Percentiles rank a stretch among this genome's conserved stretches.
These are phyloP conservation scores for Platyscapa corneri DNA, from an alignment of 1,140 invertebrate genomes.

Conservation along the genomic window DNA sequence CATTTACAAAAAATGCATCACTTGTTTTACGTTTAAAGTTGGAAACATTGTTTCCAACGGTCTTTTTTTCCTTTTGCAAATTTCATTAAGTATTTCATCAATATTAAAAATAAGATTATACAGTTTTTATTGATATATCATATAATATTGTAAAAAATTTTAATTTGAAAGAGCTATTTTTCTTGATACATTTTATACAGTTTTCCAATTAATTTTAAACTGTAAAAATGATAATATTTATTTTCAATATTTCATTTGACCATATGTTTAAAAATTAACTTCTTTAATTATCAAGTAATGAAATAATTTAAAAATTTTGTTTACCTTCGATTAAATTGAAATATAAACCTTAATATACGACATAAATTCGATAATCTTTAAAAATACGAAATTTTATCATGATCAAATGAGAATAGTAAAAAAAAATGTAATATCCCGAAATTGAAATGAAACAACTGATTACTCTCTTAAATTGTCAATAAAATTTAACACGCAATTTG, in stretches of 20 bases:
- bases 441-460: conserved; percentile 33
- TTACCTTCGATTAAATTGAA: neutral
- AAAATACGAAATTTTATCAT: neutral
- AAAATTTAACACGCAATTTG: conserved; percentile 39
- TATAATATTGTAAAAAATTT: no score
- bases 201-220: no score
- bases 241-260: no score
- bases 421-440: conserved; percentile 10
- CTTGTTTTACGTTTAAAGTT: neutral
- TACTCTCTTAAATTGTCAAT: conserved; percentile 37
- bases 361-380: neutral
- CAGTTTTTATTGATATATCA: no score
- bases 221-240: no score
- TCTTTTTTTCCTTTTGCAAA: no score
- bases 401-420: neutral
- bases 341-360: neutral
- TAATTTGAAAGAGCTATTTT: no score
- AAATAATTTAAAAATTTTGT: neutral
- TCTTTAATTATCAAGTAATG: neutral
- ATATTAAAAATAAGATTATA: no score
- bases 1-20: neutral
- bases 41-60: no score
- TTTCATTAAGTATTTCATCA: no score
- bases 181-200: no score
- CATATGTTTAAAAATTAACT: neutral